Conservation (phyloP, 2,113 vertebrate species). For the Pterocles gutturalis region DNA sequence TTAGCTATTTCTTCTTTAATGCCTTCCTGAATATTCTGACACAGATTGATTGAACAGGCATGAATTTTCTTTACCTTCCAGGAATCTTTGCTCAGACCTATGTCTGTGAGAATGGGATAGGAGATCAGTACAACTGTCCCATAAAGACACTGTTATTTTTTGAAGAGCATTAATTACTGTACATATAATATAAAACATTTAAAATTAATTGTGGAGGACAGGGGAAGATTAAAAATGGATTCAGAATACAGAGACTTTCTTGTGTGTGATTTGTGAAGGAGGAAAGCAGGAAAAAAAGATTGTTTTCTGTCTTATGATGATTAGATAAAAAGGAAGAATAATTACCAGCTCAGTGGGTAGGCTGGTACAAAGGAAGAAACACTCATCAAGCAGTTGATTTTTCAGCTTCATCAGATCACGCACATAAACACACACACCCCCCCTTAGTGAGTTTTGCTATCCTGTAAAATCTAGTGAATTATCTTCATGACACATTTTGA, state of each 20-base stretch:
- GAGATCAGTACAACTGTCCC: neutral
- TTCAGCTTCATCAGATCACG: conserved; percentile 41
- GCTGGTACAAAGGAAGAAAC: conserved; percentile 56
- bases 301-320: conserved; percentile 45
- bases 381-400: conserved; percentile 60
- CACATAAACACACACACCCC: neutral
- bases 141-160: neutral
- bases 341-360: conserved; percentile 67
- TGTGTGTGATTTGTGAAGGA: neutral
- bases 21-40: neutral
- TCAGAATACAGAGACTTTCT: neutral
- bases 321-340: conserved; percentile 73
- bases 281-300: neutral
- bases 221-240: neutral
- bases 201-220: neutral
- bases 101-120: neutral
- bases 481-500: conserved; percentile 27
- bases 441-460: conserved; percentile 35
- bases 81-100: neutral
- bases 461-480: conserved; percentile 58
- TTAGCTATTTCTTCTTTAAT: neutral
- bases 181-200: neutral
- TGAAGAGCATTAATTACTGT: neutral
- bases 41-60: neutral
- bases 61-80: neutral